phyloP scores from a whole-genome alignment of 2,888 invertebrate species.

The Tillus elongatus region DNA sequence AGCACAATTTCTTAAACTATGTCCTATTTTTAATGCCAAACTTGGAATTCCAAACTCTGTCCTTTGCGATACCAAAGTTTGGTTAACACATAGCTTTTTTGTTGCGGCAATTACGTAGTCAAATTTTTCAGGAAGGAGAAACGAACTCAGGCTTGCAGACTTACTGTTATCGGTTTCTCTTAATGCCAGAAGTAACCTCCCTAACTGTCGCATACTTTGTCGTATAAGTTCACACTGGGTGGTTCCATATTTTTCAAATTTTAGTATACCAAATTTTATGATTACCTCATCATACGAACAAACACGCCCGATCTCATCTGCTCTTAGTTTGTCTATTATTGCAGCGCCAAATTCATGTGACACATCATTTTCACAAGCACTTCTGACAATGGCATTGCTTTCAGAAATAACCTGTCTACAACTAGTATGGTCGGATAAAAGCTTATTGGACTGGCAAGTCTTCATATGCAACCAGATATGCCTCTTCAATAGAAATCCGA shows the following conservation, averaged over 20 bases:
- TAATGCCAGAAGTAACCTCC: neutral
- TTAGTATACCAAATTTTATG: neutral
- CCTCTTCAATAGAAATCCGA: conserved; percentile 11
- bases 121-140: neutral
- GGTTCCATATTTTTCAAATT: neutral
- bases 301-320: neutral
- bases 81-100: no score
- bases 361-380: neutral
- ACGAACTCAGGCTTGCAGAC: neutral
- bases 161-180: neutral
- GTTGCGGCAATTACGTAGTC: neutral
- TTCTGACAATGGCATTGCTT: no score
- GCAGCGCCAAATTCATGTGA: neutral
- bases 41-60: neutral
- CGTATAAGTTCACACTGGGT: neutral
- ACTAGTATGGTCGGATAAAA: no score
- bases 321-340: neutral
- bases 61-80: neutral
- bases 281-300: neutral
- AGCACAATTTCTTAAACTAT: neutral
- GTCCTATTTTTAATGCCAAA: neutral
- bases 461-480: conserved; percentile 13
- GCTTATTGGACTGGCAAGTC: no score
- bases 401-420: no score
- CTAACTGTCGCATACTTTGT: conserved; percentile 4